Evolutionary conservation across 2,113 vertebrate genomes (phyloP), one percentile per base, ranked within the genome.

Genomic region (Echinops telfairi): DNA sequence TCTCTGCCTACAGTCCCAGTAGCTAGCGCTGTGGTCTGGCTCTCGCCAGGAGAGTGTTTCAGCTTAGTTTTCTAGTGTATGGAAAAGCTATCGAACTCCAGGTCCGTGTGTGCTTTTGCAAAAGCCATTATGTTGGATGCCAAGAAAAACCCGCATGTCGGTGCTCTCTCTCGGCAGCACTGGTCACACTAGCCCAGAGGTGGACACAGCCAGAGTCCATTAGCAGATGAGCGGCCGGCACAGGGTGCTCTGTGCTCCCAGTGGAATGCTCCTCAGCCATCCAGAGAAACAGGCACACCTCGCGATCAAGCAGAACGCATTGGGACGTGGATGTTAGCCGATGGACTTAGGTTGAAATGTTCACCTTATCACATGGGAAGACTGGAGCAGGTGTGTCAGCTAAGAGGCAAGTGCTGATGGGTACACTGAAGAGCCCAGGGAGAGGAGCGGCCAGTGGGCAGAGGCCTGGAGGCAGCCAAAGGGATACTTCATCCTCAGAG

Each of bases 1-100:
- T 25, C 31, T 6, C 1, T 57, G 23, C 80, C 83, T 47, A 43
- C 36, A 77, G 82, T 66, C 40, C 71, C 12, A 3, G 80, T 79
- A 66, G 33, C 47, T 77, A 11, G 77, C 38, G 33, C 12, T 53
- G 53, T 47, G 38, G 23, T 88, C 76, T 87, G 79, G 36, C 73
- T 64, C n/a, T 43, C 73, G 33, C 71, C 88, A 33, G 12, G 14
- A 93, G 83, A 95, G 90, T 73, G 64, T 87, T 77, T 14, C 0
- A 0, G 86, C 68, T n/a, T 25, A 3, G 79, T 90, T 86, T 82
- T 93, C 80, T 83, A 31, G 76, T 83, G 91, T 47, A 31, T 31
- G 71, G 78, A 93, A 33, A 75, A 53, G 11, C 83, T 92, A 53
- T 33, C n/a, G n/a, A n/a, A 1, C 43, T 80, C 17, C 77, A 17